These are phyloP conservation scores for Bombyx mandarina DNA, from an alignment of 1,140 invertebrate species.

Conservation along the genomic window DNA sequence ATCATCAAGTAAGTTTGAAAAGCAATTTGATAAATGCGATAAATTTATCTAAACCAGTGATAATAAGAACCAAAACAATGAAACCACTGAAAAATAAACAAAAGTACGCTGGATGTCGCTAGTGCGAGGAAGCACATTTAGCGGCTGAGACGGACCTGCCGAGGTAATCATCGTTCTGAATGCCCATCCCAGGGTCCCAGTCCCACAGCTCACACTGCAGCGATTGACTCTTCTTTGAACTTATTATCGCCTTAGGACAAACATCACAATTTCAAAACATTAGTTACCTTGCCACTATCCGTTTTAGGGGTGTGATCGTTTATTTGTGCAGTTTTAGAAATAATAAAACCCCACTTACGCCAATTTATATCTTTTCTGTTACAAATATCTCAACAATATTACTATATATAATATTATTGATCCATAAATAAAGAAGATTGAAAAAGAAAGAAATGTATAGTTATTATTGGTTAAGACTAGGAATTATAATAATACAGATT, in stretches of 20 bases:
- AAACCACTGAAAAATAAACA: conserved; percentile 10
- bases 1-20: conserved; percentile 6
- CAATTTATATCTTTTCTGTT: too few species aligned
- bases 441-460: too few species aligned
- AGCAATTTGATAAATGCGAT: background rate
- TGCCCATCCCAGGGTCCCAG: conserved; percentile 86
- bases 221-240: conserved; percentile 78
- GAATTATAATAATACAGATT: too few species aligned
- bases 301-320: too few species aligned
- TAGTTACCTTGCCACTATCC: conserved; percentile 7
- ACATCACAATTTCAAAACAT: conserved; percentile 32
- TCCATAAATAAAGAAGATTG: too few species aligned
- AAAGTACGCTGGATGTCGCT: conserved; percentile 17
- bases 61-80: conserved; percentile 13
- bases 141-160: conserved; percentile 78
- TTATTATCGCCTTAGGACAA: conserved; percentile 79
- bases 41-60: conserved; percentile 2
- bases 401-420: too few species aligned
- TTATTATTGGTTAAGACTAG: too few species aligned
- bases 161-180: conserved; percentile 86
- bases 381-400: too few species aligned
- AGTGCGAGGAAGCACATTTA: conserved; percentile 25
- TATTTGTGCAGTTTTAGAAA: too few species aligned
- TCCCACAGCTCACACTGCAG: conserved; percentile 84
- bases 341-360: too few species aligned